Conservation (phyloP, 2,797 vertebrate genomes). For the Catamblyrhynchus diadema region DNA sequence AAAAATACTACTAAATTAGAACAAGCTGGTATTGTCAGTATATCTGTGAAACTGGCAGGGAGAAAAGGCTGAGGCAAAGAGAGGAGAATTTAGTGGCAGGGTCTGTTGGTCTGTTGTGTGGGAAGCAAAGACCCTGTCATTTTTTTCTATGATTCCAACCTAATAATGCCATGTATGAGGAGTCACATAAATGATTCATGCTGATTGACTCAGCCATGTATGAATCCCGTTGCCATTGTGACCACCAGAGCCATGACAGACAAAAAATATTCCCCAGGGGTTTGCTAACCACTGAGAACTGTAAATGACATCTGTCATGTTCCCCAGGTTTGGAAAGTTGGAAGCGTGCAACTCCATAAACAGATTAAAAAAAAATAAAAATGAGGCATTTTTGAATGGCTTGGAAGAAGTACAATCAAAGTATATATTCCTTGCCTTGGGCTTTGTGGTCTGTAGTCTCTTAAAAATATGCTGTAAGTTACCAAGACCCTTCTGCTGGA, state of each 20-base stretch:
- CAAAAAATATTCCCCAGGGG: neutral
- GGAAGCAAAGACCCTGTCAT: neutral
- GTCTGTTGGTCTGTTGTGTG: neutral
- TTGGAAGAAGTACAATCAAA: neutral
- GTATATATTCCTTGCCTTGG: neutral
- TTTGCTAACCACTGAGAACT: neutral
- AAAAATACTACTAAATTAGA: neutral
- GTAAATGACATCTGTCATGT: neutral
- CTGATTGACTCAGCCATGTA: neutral
- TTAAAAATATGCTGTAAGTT: neutral
- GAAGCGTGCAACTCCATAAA: neutral
- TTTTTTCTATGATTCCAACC: slow-evolving; percentile 7
- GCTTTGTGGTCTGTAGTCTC: neutral
- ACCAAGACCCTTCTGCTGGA: neutral
- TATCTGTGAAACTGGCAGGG: neutral
- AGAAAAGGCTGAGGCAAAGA: neutral
- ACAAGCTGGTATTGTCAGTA: neutral
- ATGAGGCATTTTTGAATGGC: neutral
- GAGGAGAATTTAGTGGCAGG: neutral
- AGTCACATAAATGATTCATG: slow-evolving; percentile 59
- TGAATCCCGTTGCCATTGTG: slow-evolving; percentile 27
- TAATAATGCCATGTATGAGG: slow-evolving; percentile 37
- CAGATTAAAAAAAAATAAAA: neutral
- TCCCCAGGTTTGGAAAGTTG: neutral
- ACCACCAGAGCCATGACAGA: slow-evolving; percentile 7